Conservation (phyloP, 2,113 vertebrate species). For the Eidolon helvum region DNA sequence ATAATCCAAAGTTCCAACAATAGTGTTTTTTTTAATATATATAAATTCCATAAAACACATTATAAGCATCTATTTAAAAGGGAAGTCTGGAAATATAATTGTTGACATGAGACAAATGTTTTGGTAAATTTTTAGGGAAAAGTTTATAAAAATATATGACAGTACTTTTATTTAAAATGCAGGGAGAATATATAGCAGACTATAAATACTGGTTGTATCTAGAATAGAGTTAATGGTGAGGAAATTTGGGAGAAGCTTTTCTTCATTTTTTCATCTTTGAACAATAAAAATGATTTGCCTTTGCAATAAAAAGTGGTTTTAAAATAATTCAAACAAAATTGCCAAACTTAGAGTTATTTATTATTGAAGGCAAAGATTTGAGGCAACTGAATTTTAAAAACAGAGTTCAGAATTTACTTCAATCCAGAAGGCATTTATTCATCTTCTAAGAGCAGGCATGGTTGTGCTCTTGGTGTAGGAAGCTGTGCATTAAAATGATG, state of each 20-base stretch:
- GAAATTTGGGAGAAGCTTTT: not conserved
- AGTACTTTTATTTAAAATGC: not conserved
- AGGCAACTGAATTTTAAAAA: conserved; percentile 51
- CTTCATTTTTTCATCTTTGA: not conserved
- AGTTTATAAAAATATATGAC: not conserved
- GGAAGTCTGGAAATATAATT: not conserved
- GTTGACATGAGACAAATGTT: not conserved
- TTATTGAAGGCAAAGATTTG: conserved; percentile 7
- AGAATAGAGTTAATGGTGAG: not conserved
- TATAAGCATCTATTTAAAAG: not conserved
- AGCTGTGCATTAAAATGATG: not conserved
- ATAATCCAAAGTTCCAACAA: not conserved
- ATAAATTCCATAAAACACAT: not conserved
- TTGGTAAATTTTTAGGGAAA: not conserved
- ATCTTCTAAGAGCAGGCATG: not conserved
- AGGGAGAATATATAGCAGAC: not conserved
- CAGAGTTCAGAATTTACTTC: not conserved
- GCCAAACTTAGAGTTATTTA: not conserved
- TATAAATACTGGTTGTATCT: not conserved
- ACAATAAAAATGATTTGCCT: conserved; percentile 40
- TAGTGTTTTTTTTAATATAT: not conserved
- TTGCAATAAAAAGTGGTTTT: conserved; percentile 29
- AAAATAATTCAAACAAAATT: conserved; percentile 51
- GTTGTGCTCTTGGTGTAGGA: not conserved
- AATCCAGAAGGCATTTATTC: not conserved